These are phyloP conservation scores for Arctia plantaginis DNA, from an alignment of 2,888 invertebrate genomes.

Conservation along the genomic window DNA sequence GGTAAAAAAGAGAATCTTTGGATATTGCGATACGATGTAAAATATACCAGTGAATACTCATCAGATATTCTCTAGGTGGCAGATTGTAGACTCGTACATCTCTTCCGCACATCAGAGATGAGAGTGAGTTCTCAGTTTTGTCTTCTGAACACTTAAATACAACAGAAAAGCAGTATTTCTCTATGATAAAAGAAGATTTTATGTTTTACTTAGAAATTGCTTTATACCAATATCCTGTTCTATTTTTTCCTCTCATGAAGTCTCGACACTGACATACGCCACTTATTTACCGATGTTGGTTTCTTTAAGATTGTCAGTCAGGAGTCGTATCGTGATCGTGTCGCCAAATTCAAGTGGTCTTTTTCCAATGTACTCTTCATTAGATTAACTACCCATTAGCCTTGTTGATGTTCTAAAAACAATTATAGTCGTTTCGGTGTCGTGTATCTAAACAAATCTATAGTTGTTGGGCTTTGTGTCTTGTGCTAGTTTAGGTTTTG, in stretches of 20 bases:
- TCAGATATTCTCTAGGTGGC: neutral
- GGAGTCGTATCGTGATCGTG: constrained; percentile 29
- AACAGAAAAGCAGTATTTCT: neutral
- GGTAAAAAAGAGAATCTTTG: constrained; percentile 35
- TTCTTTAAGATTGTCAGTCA: neutral
- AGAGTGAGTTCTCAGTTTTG: neutral
- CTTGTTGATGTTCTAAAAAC: constrained; percentile 47
- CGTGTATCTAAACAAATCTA: constrained; percentile 30
- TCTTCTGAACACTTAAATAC: neutral
- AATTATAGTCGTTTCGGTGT: constrained; percentile 30
- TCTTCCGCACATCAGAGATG: neutral
- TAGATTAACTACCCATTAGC: constrained; percentile 64
- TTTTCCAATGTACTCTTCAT: constrained; percentile 52
- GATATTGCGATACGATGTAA: constrained; percentile 16
- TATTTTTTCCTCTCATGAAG: neutral
- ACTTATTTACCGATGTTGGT: neutral
- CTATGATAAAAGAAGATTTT: neutral
- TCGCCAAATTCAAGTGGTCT: constrained; percentile 18
- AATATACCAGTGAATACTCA: neutral
- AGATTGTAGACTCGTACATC: neutral
- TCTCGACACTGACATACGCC: neutral
- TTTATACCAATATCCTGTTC: neutral
- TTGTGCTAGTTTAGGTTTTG: constrained; percentile 1
- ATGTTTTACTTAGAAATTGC: too few relatives aligned
- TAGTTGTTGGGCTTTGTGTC: constrained; percentile 15